Evolutionary conservation across 2,797 vertebrate species (phyloP).

Genomic region (Chrosomus eos): DNA sequence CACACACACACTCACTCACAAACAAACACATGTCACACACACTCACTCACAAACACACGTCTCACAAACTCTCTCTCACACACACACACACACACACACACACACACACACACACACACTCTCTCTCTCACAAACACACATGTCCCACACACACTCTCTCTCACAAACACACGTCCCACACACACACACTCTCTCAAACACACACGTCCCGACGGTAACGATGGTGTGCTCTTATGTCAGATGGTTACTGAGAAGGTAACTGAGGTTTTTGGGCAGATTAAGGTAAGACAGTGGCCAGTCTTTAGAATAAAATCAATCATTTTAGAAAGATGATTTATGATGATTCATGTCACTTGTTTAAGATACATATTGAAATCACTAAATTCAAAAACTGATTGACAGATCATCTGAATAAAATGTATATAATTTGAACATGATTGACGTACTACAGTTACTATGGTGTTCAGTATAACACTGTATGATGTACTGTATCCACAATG

Average conservation of each 20-base stretch:
- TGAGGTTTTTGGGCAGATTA: slow-evolving; percentile 58
- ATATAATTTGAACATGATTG: not conserved
- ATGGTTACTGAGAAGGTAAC: slow-evolving; percentile 38
- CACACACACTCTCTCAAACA: accelerated
- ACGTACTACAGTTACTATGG: not conserved
- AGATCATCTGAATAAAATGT: not conserved
- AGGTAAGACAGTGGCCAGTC: slow-evolving; percentile 51
- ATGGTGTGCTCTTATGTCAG: slow-evolving; percentile 22
- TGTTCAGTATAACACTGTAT: not conserved
- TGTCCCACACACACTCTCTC: too few relatives aligned
- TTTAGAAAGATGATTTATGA: not conserved
- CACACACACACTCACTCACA: too few relatives aligned
- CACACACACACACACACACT: too few relatives aligned
- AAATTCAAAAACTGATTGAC: not conserved
- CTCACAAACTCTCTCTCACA: too few relatives aligned
- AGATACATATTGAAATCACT: not conserved
- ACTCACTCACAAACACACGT: too few relatives aligned
- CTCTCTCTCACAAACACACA: too few relatives aligned
- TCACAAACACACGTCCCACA: too few relatives aligned
- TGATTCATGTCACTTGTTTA: not conserved
- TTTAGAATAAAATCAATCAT: not conserved
- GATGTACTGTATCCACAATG: not conserved
- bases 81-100: too few relatives aligned
- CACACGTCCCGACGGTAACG: not conserved
- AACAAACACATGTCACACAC: too few relatives aligned